A percentile compares a stretch with the other conserved stretches of the same genome.
Evolutionary conservation across 53 echinoderm and acorn worm genomes (phyloP).

Genomic region (Luidia sarsii): DNA sequence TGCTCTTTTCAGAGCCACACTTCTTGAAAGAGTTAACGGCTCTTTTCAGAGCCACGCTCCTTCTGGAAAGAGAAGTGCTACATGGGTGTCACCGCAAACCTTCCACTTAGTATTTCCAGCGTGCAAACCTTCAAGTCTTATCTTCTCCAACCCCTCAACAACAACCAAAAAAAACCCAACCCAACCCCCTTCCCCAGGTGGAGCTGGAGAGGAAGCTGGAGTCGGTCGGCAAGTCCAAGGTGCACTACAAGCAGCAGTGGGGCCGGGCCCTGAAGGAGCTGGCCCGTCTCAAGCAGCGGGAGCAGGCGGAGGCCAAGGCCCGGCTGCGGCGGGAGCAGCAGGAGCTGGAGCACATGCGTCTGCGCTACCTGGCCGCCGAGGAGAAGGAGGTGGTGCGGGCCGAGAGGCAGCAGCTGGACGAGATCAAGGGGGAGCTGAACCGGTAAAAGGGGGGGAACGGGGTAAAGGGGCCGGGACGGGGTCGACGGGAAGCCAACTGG

Average conservation of each 20-base stretch:
- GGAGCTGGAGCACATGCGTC: slow-evolving; percentile 96
- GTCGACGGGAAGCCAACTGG: too few species aligned
- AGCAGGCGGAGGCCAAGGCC: slow-evolving; percentile 88
- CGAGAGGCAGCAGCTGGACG: slow-evolving; percentile 81
- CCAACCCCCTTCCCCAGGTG: slow-evolving; percentile 70
- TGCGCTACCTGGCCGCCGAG: slow-evolving; percentile 93
- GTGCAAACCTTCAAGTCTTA: too few species aligned
- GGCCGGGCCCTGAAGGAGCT: slow-evolving; percentile 95
- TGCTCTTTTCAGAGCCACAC: too few species aligned
- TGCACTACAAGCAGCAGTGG: slow-evolving; percentile 99
- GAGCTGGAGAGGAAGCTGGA: slow-evolving; percentile 94
- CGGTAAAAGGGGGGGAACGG: slow-evolving; percentile 65
- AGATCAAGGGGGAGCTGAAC: slow-evolving; percentile 91
- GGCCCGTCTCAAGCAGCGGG: slow-evolving; percentile 82
- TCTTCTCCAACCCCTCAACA: too few species aligned
- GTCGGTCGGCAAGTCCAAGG: slow-evolving; percentile 87
- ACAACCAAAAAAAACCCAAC: too few species aligned
- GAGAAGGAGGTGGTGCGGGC: slow-evolving; percentile 95
- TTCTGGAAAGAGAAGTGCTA: too few species aligned
- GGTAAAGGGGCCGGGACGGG: too few species aligned
- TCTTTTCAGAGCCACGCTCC: too few species aligned
- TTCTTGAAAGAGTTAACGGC: too few species aligned
- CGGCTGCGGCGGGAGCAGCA: slow-evolving; percentile 89
- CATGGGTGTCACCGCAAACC: too few species aligned
- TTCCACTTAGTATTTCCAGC: too few species aligned